phyloP scores from a whole-genome alignment of 2,888 invertebrate species.

The Scaptomyza polygonia region DNA sequence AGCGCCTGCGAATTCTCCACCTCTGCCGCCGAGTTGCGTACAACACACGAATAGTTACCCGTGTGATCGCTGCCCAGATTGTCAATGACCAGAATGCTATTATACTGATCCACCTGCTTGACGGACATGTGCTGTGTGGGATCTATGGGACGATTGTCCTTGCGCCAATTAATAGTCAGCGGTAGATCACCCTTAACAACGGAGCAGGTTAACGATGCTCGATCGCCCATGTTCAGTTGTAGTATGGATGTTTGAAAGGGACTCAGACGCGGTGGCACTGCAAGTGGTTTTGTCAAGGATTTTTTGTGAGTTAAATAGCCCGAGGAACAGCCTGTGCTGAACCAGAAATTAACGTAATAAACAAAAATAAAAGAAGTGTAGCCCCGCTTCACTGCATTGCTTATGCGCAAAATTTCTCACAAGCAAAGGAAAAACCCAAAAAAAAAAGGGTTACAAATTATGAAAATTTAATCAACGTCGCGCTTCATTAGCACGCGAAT shows the following conservation, averaged over 20 bases:
- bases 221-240: constrained; percentile 89
- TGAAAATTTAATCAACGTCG: constrained; percentile 73
- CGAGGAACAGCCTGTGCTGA: constrained; percentile 7
- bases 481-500: constrained; percentile 73
- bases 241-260: constrained; percentile 89
- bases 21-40: constrained; percentile 89
- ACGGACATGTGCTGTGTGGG: constrained; percentile 88
- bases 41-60: constrained; percentile 91
- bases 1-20: constrained; percentile 90
- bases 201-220: constrained; percentile 90
- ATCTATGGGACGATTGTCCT: constrained; percentile 89
- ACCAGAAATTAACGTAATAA: constrained; percentile 17
- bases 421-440: background rate
- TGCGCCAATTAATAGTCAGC: constrained; percentile 90
- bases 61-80: constrained; percentile 90
- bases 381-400: constrained; percentile 15
- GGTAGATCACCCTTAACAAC: constrained; percentile 91
- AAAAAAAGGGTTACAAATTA: constrained; percentile 60
- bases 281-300: constrained; percentile 60
- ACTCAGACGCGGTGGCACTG: constrained; percentile 91
- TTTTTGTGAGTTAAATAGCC: constrained; percentile 26
- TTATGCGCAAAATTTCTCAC: constrained; percentile 23
- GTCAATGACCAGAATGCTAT: constrained; percentile 91
- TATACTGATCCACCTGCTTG: constrained; percentile 90
- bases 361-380: constrained; percentile 4